These are phyloP conservation scores for Euphydryas editha DNA, from an alignment of 2,888 invertebrate genomes.

Conservation along the genomic window DNA sequence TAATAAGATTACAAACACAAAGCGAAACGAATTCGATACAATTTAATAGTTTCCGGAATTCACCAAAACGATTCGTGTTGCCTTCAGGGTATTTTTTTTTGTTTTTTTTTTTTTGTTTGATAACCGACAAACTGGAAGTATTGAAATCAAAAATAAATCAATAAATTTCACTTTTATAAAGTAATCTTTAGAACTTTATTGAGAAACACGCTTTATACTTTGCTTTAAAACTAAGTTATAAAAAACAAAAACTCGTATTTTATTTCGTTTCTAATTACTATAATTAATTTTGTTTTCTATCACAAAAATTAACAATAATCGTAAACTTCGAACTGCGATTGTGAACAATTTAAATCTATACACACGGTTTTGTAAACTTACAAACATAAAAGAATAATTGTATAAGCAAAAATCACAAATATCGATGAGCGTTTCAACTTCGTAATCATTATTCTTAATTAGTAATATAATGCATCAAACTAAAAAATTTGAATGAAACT, in stretches of 20 bases:
- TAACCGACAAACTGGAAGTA: slow-evolving; percentile 61
- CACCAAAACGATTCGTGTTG: slow-evolving; percentile 52
- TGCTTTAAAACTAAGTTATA: background rate
- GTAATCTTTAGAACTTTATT: slow-evolving; percentile 60
- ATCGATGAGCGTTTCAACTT: background rate
- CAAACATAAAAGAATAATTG: slow-evolving; percentile 37
- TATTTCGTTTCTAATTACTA: slow-evolving; percentile 58
- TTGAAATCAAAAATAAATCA: slow-evolving; percentile 53
- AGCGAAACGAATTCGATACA: slow-evolving; percentile 56
- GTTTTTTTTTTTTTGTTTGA: slow-evolving; percentile 48
- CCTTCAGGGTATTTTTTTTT: slow-evolving; percentile 39
- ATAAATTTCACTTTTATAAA: slow-evolving; percentile 39
- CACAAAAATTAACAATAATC: slow-evolving; percentile 67
- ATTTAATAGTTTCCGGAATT: slow-evolving; percentile 73
- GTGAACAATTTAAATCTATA: slow-evolving; percentile 62
- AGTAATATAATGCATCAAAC: no score
- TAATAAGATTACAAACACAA: slow-evolving; percentile 71
- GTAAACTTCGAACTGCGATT: slow-evolving; percentile 74
- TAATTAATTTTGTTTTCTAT: slow-evolving; percentile 55
- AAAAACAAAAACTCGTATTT: slow-evolving; percentile 21
- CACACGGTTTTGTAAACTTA: slow-evolving; percentile 53
- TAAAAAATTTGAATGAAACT: no score
- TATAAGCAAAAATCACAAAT: background rate
- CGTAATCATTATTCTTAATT: background rate
- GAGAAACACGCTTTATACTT: slow-evolving; percentile 40